Base-by-base conservation (phyloP, 2,888 invertebrate species). In the Spatulosminthurus flaviceps region DNA sequence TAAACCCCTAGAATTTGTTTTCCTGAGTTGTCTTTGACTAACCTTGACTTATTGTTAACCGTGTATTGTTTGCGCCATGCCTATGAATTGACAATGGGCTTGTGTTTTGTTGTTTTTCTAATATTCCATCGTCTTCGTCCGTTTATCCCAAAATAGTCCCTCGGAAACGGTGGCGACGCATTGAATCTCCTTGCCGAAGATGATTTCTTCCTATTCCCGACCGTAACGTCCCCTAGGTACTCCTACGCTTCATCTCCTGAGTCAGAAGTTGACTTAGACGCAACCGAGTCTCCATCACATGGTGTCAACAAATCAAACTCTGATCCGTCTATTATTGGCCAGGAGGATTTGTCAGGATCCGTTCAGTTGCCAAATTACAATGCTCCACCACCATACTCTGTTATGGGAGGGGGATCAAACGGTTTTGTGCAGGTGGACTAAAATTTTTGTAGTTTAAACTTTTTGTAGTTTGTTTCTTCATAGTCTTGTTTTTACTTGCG, bases 181-280 rank as follows among this genome's bases (percentile, higher is more conserved):
- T 96, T 97, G 88, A 95, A 96, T 88, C 96, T 97, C 90, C 95
- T 97, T 88, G 96, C 96, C 87, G 98, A 98, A 89, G 97, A 98
- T 92, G 97, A 97, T 92, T 93, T 98, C 88, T 98, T 98, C 91
- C 97, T 97, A 88, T 97, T 97, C 97, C 95, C 95, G 86, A 94
- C 95, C 22, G 60, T 72, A 13, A 77, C 80, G 19, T 79, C 79
- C 19, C 72, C 77, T 87, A 93, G 96, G 88, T 91, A 97, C 86
- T 97, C 97, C 87, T 97, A 96, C 89, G 96, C 96, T 84, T 96
- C 96, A 87, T 96, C 96, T 88, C 96, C 96, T 34, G 81, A 82
- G 90, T 96, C 95, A 88, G 97, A 97, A 89, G 90, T 95, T 88
- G 97, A 97, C 67, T 73, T 77, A 61, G 78, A 81, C 60, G 34